Percentiles rank a stretch among this genome's conserved stretches.
Conservation (phyloP, 2,888 invertebrate genomes). For the Drosophila setosimentum region DNA sequence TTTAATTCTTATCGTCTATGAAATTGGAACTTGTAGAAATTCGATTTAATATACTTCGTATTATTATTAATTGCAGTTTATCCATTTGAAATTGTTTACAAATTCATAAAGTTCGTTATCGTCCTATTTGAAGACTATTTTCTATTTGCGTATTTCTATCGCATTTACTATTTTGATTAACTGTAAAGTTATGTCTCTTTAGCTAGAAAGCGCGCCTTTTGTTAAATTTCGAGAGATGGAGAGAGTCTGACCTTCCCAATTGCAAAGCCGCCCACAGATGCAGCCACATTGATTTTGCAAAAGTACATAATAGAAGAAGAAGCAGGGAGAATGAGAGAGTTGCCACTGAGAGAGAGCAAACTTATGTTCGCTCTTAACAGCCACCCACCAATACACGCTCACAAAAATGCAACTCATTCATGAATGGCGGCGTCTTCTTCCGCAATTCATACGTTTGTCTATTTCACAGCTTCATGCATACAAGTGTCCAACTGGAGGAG, state of each 20-base stretch:
- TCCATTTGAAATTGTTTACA: background rate
- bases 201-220: constrained; percentile 54
- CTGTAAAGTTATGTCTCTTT: background rate
- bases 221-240: constrained; percentile 10
- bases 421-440: constrained; percentile 65
- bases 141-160: constrained; percentile 9
- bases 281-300: constrained; percentile 68
- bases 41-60: background rate
- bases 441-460: constrained; percentile 66
- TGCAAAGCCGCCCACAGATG: constrained; percentile 25
- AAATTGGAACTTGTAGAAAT: background rate
- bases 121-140: no score
- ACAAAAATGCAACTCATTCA: constrained; percentile 62
- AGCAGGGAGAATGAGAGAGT: background rate
- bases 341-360: constrained; percentile 16
- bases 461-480: constrained; percentile 31
- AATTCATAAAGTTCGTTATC: background rate
- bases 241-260: constrained; percentile 59
- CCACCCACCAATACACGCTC: constrained; percentile 11
- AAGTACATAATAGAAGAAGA: constrained; percentile 9
- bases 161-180: background rate
- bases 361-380: constrained; percentile 16
- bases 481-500: constrained; percentile 7
- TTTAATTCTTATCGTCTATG: background rate
- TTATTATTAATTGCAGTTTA: background rate